Percentiles rank a stretch among this genome's conserved stretches.
Evolutionary conservation across 92 coral and sea anemone genomes (phyloP).

Genomic region (Pocillopora meandrina): DNA sequence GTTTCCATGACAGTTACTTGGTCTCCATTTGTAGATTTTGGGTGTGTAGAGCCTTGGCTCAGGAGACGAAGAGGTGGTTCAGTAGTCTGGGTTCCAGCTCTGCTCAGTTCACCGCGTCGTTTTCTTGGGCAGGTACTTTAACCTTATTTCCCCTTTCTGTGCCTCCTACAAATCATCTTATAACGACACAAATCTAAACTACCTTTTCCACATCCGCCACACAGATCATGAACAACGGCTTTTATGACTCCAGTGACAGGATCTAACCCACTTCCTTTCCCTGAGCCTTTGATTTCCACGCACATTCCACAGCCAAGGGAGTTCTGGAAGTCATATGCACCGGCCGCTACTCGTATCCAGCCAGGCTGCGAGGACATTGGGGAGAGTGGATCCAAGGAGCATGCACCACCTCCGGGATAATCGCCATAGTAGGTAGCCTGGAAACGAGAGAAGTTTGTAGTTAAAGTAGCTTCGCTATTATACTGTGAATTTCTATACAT

Average conservation of each 20-base stretch:
- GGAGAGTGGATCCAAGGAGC: slow-evolving; percentile 81
- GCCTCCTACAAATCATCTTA: too few relatives aligned
- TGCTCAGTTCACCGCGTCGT: too few relatives aligned
- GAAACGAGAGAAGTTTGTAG: background rate
- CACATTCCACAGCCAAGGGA: slow-evolving; percentile 89
- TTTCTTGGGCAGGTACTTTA: too few relatives aligned
- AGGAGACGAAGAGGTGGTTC: too few relatives aligned
- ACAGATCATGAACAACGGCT: slow-evolving; percentile 66
- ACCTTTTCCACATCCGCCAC: slow-evolving; percentile 85
- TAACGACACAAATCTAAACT: background rate
- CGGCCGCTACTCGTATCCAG: slow-evolving; percentile 80
- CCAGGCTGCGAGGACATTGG: slow-evolving; percentile 78
- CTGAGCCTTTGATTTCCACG: slow-evolving; percentile 64
- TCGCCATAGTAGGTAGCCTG: slow-evolving; percentile 81
- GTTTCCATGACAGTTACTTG: too few relatives aligned
- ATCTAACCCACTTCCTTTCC: slow-evolving; percentile 58
- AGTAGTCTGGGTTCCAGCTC: too few relatives aligned
- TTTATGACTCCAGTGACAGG: slow-evolving; percentile 65
- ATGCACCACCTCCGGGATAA: slow-evolving; percentile 86
- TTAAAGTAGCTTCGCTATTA: background rate
- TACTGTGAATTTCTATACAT: background rate
- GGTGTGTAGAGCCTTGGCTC: too few relatives aligned
- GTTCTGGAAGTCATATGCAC: slow-evolving; percentile 55
- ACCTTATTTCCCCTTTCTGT: too few relatives aligned
- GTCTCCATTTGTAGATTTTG: too few relatives aligned